These are phyloP conservation scores for Ornithorhynchus anatinus DNA, from an alignment of 2,113 vertebrate genomes.

Conservation along the genomic window DNA sequence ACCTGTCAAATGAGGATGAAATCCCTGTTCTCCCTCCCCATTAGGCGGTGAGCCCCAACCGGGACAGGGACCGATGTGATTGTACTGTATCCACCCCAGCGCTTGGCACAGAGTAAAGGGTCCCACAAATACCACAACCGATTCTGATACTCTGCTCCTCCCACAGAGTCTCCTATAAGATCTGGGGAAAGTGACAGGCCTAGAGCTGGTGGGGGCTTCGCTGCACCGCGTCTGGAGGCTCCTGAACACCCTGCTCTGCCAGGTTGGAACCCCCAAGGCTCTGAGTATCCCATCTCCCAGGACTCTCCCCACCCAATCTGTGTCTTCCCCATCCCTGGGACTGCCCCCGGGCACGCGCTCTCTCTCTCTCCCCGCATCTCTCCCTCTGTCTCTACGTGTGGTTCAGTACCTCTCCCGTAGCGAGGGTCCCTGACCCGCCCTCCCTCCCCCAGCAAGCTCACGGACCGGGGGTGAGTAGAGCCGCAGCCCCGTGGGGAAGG, in stretches of 20 bases:
- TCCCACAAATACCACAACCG: too few species aligned
- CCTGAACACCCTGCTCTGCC: constrained; percentile 50
- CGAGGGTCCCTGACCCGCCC: too few species aligned
- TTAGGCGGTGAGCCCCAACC: too few species aligned
- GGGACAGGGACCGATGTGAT: too few species aligned
- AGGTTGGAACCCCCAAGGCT: constrained; percentile 16
- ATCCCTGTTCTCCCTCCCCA: too few species aligned
- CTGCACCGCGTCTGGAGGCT: constrained; percentile 50
- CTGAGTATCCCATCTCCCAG: neutral
- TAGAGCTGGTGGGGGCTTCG: constrained; percentile 43
- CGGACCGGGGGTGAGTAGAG: constrained; percentile 72
- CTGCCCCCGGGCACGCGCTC: constrained; percentile 69
- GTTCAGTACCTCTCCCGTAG: too few species aligned
- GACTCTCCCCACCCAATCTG: neutral
- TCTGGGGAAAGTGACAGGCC: constrained; percentile 40
- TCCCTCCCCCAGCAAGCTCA: constrained; percentile 72
- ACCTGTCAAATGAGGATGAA: too few species aligned
- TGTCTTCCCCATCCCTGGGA: constrained; percentile 4
- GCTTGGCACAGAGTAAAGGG: too few species aligned
- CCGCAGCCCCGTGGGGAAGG: constrained; percentile 77
- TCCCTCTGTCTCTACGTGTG: too few species aligned
- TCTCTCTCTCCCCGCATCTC: constrained; percentile 78
- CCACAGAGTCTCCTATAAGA: constrained; percentile 36
- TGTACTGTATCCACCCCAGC: too few species aligned
- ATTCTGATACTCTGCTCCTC: neutral